Percentiles rank a stretch among this genome's conserved stretches.
Conservation (phyloP, 2,113 vertebrate species). For the Bolborhynchus lineola region DNA sequence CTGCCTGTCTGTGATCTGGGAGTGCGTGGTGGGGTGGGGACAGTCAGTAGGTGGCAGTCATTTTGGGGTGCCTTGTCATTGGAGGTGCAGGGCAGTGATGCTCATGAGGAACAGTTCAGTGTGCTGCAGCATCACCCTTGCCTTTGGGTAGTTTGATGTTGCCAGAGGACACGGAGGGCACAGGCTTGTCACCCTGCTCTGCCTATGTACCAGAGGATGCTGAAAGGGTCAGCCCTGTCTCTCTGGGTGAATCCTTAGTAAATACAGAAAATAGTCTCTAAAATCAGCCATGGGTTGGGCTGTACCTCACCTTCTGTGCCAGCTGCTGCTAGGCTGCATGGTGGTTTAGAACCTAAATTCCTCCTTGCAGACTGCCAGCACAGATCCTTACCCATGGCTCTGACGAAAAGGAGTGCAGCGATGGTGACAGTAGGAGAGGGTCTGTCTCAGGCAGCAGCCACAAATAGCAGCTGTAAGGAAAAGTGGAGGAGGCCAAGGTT, state of each 20-base stretch:
- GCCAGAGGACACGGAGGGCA: neutral
- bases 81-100: neutral
- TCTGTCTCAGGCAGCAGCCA: neutral
- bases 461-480: neutral
- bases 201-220: neutral
- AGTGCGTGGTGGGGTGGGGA: neutral
- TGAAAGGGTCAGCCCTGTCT: neutral
- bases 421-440: neutral
- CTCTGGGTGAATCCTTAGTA: neutral
- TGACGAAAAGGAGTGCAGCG: neutral
- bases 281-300: neutral
- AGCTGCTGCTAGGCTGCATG: neutral
- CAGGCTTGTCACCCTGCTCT: neutral
- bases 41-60: fast-evolving
- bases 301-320: neutral
- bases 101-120: fast-evolving
- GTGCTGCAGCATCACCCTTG: fast-evolving
- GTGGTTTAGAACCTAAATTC: neutral
- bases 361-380: neutral
- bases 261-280: neutral
- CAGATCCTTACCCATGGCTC: neutral
- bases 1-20: neutral
- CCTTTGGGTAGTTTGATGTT: neutral
- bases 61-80: neutral
- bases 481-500: neutral